phyloP scores from a whole-genome alignment of 2,113 vertebrate genomes.

The Ellobius talpinus region DNA sequence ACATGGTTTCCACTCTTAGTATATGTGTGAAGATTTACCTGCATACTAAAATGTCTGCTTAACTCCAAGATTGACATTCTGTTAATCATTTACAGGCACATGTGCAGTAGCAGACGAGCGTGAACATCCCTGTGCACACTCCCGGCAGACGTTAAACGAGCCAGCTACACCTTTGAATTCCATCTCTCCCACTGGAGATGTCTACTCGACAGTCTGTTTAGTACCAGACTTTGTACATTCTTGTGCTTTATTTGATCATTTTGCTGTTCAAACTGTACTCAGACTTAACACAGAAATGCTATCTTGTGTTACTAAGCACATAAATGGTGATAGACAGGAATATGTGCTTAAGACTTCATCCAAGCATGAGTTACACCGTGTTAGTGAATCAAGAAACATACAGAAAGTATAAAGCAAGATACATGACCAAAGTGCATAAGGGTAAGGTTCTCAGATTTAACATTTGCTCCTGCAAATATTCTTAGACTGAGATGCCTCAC shows the following conservation, averaged over 20 bases:
- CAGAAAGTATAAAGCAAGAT: background rate
- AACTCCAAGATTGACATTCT: background rate
- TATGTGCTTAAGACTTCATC: background rate
- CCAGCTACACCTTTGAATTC: background rate
- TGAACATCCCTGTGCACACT: background rate
- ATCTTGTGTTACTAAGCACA: background rate
- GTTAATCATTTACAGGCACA: background rate
- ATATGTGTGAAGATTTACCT: background rate
- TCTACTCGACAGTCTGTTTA: background rate
- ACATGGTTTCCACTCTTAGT: background rate
- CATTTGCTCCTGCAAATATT: slow-evolving; percentile 15
- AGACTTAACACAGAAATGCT: background rate
- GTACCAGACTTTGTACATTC: background rate
- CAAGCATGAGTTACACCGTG: background rate
- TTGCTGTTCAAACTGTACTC: background rate
- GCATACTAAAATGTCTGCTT: background rate
- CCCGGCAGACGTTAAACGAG: background rate
- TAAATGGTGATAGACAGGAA: background rate
- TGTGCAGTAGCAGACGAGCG: background rate
- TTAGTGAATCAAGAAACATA: background rate
- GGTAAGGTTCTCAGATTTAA: slow-evolving; percentile 11
- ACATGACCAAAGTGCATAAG: background rate
- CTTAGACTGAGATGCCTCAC: slow-evolving; percentile 15
- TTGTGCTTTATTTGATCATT: background rate
- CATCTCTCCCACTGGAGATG: background rate